Evolutionary conservation across 2,113 vertebrate species (phyloP).

Genomic region (Haemorhous mexicanus): DNA sequence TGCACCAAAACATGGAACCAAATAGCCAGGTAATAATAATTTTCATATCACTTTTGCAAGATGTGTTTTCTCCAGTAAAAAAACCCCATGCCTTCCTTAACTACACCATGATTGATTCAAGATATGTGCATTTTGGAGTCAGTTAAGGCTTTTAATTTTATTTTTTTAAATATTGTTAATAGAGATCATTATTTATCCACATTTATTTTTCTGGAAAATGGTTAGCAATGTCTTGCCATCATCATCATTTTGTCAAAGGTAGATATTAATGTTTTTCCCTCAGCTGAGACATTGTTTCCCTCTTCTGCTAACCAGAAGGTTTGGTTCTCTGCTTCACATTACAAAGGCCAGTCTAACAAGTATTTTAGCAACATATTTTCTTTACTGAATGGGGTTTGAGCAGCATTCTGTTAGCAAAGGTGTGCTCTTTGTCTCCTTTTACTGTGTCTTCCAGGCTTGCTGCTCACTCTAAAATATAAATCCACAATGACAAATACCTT

Average conservation of each 20-base stretch:
- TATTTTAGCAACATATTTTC: neutral
- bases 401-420: neutral
- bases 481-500: neutral
- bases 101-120: neutral
- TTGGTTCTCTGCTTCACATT: neutral
- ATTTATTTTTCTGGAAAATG: neutral
- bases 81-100: neutral
- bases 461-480: neutral
- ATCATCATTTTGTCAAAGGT: neutral
- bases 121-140: neutral
- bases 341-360: neutral
- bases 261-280: neutral
- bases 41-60: neutral
- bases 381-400: neutral
- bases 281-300: neutral
- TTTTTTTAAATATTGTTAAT: neutral
- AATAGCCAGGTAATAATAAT: neutral
- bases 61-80: neutral
- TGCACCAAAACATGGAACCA: neutral
- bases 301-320: neutral
- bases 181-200: neutral
- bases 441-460: neutral
- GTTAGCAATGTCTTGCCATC: neutral
- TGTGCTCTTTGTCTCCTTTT: neutral
- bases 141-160: neutral